These are phyloP conservation scores for Lasioglossum malachurum DNA, from an alignment of 2,888 invertebrate species.

Conservation along the genomic window DNA sequence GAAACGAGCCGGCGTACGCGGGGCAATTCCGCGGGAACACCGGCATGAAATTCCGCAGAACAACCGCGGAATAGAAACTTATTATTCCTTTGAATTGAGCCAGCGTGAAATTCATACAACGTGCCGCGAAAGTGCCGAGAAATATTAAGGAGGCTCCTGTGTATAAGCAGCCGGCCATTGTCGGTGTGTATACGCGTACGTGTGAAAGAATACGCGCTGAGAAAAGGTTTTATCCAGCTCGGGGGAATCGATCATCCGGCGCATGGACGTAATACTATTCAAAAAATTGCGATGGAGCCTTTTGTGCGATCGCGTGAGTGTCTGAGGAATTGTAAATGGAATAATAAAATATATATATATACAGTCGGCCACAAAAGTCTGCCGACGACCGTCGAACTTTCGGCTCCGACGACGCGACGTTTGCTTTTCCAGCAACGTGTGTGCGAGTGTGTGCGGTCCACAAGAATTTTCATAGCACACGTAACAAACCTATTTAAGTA, in stretches of 20 bases:
- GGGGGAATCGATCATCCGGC: slow-evolving; percentile 62
- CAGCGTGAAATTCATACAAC: slow-evolving; percentile 38
- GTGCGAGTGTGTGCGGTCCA: neutral
- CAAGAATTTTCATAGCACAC: neutral
- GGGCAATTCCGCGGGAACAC: slow-evolving; percentile 34
- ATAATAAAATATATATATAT: slow-evolving; percentile 29
- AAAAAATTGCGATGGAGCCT: slow-evolving; percentile 56
- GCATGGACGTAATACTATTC: slow-evolving; percentile 57
- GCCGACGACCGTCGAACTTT: neutral
- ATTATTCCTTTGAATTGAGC: slow-evolving; percentile 63
- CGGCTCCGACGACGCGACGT: neutral
- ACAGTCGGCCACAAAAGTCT: neutral
- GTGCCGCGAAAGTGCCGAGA: slow-evolving; percentile 48
- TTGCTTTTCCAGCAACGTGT: neutral
- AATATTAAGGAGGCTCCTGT: slow-evolving; percentile 62
- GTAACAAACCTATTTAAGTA: neutral
- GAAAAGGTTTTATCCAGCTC: slow-evolving; percentile 58
- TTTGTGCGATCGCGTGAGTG: slow-evolving; percentile 29
- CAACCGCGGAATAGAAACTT: slow-evolving; percentile 49
- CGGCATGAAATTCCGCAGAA: slow-evolving; percentile 32
- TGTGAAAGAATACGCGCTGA: slow-evolving; percentile 57
- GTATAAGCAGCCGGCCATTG: slow-evolving; percentile 48
- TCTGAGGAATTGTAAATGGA: slow-evolving; percentile 30
- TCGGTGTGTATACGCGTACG: slow-evolving; percentile 31
- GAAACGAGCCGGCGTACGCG: slow-evolving; percentile 27